phyloP scores from a whole-genome alignment of 2,797 vertebrate species.

The Pseudomugil gertrudae region DNA sequence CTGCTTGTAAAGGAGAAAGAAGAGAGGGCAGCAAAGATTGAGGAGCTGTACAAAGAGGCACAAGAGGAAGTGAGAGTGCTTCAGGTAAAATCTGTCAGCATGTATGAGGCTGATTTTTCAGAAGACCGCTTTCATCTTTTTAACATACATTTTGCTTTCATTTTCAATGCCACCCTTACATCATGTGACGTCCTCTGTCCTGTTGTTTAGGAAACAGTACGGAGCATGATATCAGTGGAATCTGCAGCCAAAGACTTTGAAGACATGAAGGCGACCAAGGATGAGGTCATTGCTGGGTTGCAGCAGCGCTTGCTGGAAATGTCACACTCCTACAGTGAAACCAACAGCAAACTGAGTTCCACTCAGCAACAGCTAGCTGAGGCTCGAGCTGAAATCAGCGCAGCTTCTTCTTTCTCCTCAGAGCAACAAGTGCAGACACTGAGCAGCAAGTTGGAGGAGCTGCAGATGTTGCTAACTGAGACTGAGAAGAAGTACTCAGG shows the following conservation, averaged over 20 bases:
- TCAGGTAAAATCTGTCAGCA: constrained; percentile 66
- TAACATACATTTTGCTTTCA: background rate
- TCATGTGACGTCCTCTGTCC: background rate
- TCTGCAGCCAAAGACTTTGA: constrained; percentile 85
- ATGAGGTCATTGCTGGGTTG: constrained; percentile 85
- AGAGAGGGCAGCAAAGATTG: constrained; percentile 81
- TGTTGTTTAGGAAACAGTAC: constrained; percentile 83
- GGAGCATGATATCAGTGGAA: constrained; percentile 83
- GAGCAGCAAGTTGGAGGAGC: constrained; percentile 81
- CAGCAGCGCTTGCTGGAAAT: constrained; percentile 90
- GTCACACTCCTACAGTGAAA: constrained; percentile 90
- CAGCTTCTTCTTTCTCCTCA: constrained; percentile 49
- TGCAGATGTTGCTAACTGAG: constrained; percentile 82
- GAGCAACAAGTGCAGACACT: constrained; percentile 82
- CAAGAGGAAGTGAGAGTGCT: constrained; percentile 91
- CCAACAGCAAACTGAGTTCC: constrained; percentile 85
- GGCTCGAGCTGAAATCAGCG: constrained; percentile 54
- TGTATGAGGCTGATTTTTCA: background rate
- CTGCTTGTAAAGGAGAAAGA: constrained; percentile 65
- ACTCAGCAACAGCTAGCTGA: constrained; percentile 71
- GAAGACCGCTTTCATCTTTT: background rate
- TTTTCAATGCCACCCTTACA: background rate
- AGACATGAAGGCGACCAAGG: constrained; percentile 86
- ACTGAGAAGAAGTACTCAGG: constrained; percentile 80
- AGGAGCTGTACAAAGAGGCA: constrained; percentile 88